Conservation (phyloP, 2,797 vertebrate species). For the Aulostomus chinensis region DNA sequence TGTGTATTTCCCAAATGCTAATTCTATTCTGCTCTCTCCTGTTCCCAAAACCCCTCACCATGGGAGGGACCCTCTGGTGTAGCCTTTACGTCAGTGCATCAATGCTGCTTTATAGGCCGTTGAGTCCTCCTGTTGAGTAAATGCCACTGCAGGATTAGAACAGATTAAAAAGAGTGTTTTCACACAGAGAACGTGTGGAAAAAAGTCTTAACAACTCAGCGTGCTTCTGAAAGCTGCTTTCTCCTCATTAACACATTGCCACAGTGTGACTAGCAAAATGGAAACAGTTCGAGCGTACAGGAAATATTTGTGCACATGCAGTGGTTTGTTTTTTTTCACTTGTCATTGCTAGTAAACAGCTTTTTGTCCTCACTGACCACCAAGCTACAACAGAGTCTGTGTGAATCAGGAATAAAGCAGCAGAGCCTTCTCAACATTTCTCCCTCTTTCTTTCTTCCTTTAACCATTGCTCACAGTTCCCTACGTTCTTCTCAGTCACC, state of each 20-base stretch:
- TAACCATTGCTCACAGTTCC: conserved; percentile 76
- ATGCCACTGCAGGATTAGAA: conserved; percentile 71
- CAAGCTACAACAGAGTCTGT: background rate
- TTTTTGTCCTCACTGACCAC: background rate
- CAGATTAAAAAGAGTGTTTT: conserved; percentile 67
- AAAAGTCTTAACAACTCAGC: conserved; percentile 61
- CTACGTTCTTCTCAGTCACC: conserved; percentile 90
- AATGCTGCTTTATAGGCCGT: conserved; percentile 57
- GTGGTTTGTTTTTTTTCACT: conserved; percentile 19
- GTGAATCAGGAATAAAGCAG: conserved; percentile 24
- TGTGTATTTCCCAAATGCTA: conserved; percentile 27
- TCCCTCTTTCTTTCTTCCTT: conserved; percentile 59
- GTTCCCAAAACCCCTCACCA: conserved; percentile 22
- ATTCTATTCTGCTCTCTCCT: conserved; percentile 39
- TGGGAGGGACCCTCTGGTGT: conserved; percentile 35
- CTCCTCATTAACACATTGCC: conserved; percentile 49
- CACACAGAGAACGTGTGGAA: conserved; percentile 55
- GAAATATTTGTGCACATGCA: conserved; percentile 12
- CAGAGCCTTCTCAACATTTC: conserved; percentile 54
- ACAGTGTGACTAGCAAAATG: conserved; percentile 33
- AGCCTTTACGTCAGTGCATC: conserved; percentile 26
- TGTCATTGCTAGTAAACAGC: conserved; percentile 1
- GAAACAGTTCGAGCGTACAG: conserved; percentile 9
- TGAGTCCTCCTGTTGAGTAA: conserved; percentile 57
- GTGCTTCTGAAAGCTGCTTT: conserved; percentile 68